Evolutionary conservation across 2,113 vertebrate species (phyloP).

Genomic region (Lynx canadensis): DNA sequence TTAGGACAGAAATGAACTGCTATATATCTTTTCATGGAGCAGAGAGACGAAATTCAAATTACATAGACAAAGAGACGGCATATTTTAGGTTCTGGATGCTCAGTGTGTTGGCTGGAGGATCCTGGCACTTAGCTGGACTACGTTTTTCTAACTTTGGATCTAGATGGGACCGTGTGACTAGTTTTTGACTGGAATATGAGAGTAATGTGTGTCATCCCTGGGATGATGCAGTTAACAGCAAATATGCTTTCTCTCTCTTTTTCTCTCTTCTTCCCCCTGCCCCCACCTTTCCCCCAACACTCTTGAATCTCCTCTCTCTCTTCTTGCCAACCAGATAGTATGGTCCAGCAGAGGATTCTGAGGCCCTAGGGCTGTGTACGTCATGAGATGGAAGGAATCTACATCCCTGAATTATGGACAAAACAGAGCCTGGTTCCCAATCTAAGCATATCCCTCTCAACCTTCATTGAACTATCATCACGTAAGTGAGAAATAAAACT

Average conservation of each 20-base stretch:
- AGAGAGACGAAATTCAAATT: background rate
- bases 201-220: background rate
- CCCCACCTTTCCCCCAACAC: too few species aligned
- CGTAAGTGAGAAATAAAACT: background rate
- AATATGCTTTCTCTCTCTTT: background rate
- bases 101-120: background rate
- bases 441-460: background rate
- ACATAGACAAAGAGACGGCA: background rate
- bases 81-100: background rate
- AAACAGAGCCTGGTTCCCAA: background rate
- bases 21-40: background rate
- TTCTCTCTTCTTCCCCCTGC: background rate
- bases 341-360: background rate
- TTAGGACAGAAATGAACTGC: background rate
- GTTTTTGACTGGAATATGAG: background rate
- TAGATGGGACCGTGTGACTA: background rate
- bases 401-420: background rate
- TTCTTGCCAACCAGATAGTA: background rate
- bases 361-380: background rate
- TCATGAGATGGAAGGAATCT: background rate
- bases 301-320: background rate
- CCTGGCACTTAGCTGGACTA: background rate
- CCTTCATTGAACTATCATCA: background rate
- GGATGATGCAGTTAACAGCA: background rate
- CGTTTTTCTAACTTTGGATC: background rate